Percentiles rank a stretch among this genome's conserved stretches.
Evolutionary conservation across 2,113 vertebrate species (phyloP).

Genomic region (Alligator sinensis): DNA sequence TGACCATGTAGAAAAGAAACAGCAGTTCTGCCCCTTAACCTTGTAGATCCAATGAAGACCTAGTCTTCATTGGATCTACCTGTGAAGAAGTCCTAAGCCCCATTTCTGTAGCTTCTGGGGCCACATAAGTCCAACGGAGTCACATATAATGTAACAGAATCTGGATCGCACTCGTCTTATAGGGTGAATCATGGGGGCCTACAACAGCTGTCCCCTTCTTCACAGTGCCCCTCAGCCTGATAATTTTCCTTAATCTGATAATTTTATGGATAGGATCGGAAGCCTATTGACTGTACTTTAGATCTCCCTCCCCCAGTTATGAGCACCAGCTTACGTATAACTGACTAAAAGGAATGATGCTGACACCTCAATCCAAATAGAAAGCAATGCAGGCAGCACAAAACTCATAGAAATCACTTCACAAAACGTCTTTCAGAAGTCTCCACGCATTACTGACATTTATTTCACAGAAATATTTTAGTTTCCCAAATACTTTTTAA

Average conservation of each 20-base stretch:
- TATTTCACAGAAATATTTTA: slow-evolving; percentile 35
- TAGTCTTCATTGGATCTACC: not conserved
- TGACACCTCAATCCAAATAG: not conserved
- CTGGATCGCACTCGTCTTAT: too few species aligned
- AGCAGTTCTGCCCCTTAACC: not conserved
- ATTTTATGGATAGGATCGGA: too few species aligned
- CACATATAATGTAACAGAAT: too few species aligned
- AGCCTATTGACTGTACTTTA: too few species aligned
- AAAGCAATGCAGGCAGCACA: not conserved
- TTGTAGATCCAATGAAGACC: not conserved
- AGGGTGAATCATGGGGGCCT: too few species aligned
- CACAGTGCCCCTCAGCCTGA: too few species aligned
- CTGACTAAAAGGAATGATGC: not conserved
- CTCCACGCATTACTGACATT: slow-evolving; percentile 20
- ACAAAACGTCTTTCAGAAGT: slow-evolving; percentile 6
- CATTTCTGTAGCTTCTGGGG: not conserved
- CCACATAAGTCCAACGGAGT: too few species aligned
- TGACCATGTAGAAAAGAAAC: not conserved
- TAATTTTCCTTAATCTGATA: too few species aligned
- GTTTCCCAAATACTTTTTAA: not conserved
- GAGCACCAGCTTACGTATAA: not conserved
- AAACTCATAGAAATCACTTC: not conserved
- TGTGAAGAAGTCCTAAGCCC: not conserved
- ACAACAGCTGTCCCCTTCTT: too few species aligned
- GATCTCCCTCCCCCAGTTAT: too few species aligned